A percentile compares a stretch with the other conserved stretches of the same genome.
Conservation (phyloP, 2,113 vertebrate genomes). For the Megaptera novaeangliae region DNA sequence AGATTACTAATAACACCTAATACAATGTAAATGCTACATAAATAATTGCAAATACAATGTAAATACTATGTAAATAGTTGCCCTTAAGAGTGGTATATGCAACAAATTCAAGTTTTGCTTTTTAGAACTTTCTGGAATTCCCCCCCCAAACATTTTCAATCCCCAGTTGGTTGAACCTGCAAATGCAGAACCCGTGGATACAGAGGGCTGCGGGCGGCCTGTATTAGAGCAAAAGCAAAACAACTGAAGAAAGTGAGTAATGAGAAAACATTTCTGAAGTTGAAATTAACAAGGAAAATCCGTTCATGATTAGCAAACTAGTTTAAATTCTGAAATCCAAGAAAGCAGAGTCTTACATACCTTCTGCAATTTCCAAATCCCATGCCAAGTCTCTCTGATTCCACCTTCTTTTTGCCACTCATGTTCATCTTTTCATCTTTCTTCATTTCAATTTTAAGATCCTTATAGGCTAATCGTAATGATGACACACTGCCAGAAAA, state of each 20-base stretch:
- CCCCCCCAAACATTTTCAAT: neutral
- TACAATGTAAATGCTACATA: neutral
- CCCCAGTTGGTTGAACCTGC: neutral
- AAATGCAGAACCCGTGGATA: neutral
- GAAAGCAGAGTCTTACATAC: constrained; percentile 48
- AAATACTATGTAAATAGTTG: neutral
- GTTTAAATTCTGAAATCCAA: too few species aligned
- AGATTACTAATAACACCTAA: neutral
- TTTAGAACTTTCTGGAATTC: neutral
- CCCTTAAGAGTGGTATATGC: neutral
- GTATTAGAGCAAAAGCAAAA: neutral
- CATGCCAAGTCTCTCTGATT: constrained; percentile 94
- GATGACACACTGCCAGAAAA: constrained; percentile 83
- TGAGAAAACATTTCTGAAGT: fast-evolving
- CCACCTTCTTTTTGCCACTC: constrained; percentile 86
- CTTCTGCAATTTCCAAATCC: constrained; percentile 85
- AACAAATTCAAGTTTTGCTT: neutral
- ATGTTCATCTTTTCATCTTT: constrained; percentile 83
- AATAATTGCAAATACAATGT: neutral
- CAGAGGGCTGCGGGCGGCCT: neutral
- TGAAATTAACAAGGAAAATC: neutral
- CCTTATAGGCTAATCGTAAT: constrained; percentile 88
- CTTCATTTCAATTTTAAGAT: constrained; percentile 89
- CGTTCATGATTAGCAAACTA: fast-evolving
- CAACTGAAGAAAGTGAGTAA: neutral